Evolutionary conservation across 2,113 vertebrate genomes (phyloP).

Genomic region (Pseudois nayaur): DNA sequence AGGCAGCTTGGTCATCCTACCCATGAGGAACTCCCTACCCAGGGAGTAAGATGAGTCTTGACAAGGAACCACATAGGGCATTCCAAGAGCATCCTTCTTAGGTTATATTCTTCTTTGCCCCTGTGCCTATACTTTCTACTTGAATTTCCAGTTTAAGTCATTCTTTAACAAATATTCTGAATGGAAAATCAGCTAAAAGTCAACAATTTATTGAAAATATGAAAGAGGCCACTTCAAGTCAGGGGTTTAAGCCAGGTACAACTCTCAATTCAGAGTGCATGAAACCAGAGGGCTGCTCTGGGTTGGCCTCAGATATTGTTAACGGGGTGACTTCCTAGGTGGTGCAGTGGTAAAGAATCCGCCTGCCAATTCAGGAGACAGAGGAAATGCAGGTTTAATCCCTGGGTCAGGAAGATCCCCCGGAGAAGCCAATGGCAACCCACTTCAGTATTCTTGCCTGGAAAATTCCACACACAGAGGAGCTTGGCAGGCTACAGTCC

Average conservation of each 20-base stretch:
- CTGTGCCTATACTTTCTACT: neutral
- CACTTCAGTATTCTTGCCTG: neutral
- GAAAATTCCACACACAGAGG: neutral
- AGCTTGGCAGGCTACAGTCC: neutral
- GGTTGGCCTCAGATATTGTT: neutral
- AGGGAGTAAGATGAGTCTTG: neutral
- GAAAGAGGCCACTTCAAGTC: neutral
- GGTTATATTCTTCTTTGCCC: neutral
- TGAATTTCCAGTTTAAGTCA: neutral
- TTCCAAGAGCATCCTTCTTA: neutral
- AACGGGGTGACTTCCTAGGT: neutral
- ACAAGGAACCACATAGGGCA: neutral
- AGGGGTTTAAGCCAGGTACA: neutral
- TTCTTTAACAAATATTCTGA: neutral
- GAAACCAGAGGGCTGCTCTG: neutral
- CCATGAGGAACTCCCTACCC: neutral
- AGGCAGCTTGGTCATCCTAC: neutral
- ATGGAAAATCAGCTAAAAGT: neutral
- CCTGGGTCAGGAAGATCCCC: neutral
- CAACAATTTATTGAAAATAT: neutral
- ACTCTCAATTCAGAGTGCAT: neutral
- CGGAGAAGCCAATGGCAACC: neutral
- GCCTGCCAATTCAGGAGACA: neutral
- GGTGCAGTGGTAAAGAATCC: neutral
- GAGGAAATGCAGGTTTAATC: neutral